Evolutionary conservation across 2,888 invertebrate species (phyloP), one percentile per base, ranked within the genome.

Genomic region (Synergus gifuensis): DNA sequence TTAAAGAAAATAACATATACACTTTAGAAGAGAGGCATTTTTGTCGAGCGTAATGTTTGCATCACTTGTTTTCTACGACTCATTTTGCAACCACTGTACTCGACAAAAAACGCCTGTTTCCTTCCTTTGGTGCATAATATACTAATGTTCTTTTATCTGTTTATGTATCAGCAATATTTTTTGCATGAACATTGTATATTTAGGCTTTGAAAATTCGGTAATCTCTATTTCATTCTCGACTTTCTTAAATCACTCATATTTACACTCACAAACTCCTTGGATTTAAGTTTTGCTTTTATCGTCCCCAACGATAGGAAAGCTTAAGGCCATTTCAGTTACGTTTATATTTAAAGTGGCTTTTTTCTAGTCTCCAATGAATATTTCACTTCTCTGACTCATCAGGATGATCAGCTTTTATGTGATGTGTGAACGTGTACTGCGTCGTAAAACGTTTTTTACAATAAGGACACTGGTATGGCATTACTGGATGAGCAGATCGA

Each of bases 391-490:
- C 90, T 49, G 89, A 87, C 76, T 90, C 90, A 49, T 90, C 86
- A 2, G 88, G 90, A 85, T 90, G 90, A 69, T 88, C 88, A 4
- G 89, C 84, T 84, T 90, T 90, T 76, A 90, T 88, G 78, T 90
- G 90, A 84, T 90, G 89, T 4, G 89, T 87, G 40, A 90, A 90
- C 28, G 85, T 88, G 49, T 89, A 90, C 81, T 90, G 89, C 1
- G 90, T 90, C 14, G 88, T 88, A 60, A 90, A 90, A 18, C 89
- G 88, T 79, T 88, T 89, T 83, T 90, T 90, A 83, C 90, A 90
- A 80, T 90, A 90, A 76, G 89, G 90, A 78, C 90, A 90, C 77
- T 89, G 90, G 84, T 89, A 90, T 81, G 90, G 89, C 88, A 90
- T 90, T 40, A 88, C 79, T 12, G 90, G 90, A 81, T 90, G 90